phyloP scores from a whole-genome alignment of 2,888 invertebrate genomes.

The Sminthurides aquaticus region DNA sequence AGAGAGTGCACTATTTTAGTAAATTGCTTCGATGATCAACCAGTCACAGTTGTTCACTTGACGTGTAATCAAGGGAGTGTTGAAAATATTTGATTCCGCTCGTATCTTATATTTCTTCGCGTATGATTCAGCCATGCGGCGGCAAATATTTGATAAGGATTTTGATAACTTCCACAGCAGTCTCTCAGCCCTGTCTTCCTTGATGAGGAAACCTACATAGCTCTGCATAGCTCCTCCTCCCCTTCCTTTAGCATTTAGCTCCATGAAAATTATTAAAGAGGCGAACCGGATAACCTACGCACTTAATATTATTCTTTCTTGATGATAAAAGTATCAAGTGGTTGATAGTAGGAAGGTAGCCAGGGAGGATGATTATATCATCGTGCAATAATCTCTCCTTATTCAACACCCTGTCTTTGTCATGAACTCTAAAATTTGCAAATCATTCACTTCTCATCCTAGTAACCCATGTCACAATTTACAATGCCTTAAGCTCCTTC shows the following conservation, averaged over 20 bases:
- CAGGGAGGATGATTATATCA: not conserved
- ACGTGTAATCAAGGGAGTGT: not conserved
- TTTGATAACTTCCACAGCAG: not conserved
- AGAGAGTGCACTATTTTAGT: too few relatives aligned
- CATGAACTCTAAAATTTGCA: not conserved
- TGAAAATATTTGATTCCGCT: not conserved
- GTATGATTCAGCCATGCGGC: not conserved
- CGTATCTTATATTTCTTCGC: too few relatives aligned
- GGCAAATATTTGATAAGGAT: not conserved
- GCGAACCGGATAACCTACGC: conserved; percentile 7
- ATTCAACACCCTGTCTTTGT: not conserved
- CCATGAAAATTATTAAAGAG: not conserved
- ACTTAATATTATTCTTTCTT: not conserved
- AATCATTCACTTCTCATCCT: not conserved
- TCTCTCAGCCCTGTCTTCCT: not conserved
- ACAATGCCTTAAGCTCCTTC: not conserved
- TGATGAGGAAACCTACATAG: too few relatives aligned
- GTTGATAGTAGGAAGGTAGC: not conserved
- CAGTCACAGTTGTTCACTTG: too few relatives aligned
- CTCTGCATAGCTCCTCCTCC: too few relatives aligned
- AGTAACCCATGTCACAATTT: not conserved
- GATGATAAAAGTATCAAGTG: too few relatives aligned
- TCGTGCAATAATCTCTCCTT: too few relatives aligned
- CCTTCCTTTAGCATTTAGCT: too few relatives aligned
- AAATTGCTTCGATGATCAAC: too few relatives aligned